Evolutionary conservation across 2,888 invertebrate genomes (phyloP).

Genomic region (Eupithecia vulgata): DNA sequence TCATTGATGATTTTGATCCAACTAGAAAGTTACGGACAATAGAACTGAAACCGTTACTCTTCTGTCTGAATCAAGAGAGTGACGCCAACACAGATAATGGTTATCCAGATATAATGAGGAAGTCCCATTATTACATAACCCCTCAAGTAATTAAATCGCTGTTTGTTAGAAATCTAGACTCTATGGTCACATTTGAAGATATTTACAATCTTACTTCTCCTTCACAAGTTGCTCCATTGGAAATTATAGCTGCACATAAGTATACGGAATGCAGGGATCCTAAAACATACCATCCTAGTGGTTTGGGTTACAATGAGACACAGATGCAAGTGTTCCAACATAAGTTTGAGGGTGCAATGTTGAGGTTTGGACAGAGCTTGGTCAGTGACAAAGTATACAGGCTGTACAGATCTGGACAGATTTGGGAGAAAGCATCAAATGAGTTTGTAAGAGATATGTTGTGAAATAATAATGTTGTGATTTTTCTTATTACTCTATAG

Average conservation of each 20-base stretch:
- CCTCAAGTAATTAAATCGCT: conserved; percentile 62
- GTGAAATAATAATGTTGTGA: conserved; percentile 27
- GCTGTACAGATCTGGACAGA: conserved; percentile 75
- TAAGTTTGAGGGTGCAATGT: conserved; percentile 81
- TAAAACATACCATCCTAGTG: conserved; percentile 63
- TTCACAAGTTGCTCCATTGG: conserved; percentile 63
- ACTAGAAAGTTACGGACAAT: conserved; percentile 66
- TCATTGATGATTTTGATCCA: conserved; percentile 81
- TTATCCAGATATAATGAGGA: conserved; percentile 75
- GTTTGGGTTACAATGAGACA: conserved; percentile 72
- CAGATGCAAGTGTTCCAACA: conserved; percentile 78
- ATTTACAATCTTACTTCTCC: conserved; percentile 64
- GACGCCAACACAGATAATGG: conserved; percentile 75
- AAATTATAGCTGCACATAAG: conserved; percentile 73
- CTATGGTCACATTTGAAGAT: conserved; percentile 75
- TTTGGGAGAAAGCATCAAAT: conserved; percentile 73
- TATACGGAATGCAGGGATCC: conserved; percentile 78
- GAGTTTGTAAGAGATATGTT: conserved; percentile 68
- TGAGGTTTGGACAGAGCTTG: conserved; percentile 77
- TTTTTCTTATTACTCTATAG: neutral
- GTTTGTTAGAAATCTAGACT: conserved; percentile 72
- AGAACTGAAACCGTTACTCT: conserved; percentile 65
- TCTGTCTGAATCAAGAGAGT: conserved; percentile 76
- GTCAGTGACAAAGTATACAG: conserved; percentile 78
- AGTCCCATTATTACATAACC: conserved; percentile 73